Conservation (phyloP, 2,113 vertebrate genomes). For the Paramisgurnus dabryanus region DNA sequence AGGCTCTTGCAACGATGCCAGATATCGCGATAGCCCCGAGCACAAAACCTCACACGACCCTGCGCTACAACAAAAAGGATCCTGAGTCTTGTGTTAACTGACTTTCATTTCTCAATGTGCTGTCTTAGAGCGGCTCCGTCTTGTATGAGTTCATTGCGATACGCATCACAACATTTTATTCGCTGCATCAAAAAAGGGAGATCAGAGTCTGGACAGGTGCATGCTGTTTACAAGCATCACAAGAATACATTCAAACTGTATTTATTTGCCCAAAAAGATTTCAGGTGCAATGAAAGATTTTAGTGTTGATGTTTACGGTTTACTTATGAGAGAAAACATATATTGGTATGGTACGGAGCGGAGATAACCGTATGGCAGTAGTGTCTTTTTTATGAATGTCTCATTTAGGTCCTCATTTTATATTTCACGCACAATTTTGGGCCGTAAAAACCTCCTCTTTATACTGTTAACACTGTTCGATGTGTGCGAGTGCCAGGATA, state of each 20-base stretch:
- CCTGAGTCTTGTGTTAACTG: slow-evolving; percentile 31
- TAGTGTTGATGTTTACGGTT: slow-evolving; percentile 24
- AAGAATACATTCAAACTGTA: slow-evolving; percentile 30
- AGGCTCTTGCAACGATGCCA: slow-evolving; percentile 27
- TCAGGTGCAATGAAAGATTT: slow-evolving; percentile 50
- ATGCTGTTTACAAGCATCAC: slow-evolving; percentile 49
- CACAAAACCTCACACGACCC: slow-evolving; percentile 25
- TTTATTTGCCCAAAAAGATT: slow-evolving; percentile 45
- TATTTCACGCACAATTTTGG: neutral
- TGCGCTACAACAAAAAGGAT: slow-evolving; percentile 34
- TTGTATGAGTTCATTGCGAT: slow-evolving; percentile 37
- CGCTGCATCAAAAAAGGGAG: slow-evolving; percentile 39
- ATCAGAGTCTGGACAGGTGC: slow-evolving; percentile 33
- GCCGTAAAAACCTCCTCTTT: neutral
- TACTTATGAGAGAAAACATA: slow-evolving; percentile 31
- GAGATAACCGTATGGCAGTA: neutral
- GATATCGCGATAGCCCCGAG: neutral
- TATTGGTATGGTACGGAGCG: slow-evolving; percentile 19
- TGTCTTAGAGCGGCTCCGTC: slow-evolving; percentile 18
- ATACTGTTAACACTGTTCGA: slow-evolving; percentile 19
- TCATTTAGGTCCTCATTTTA: neutral
- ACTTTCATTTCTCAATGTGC: slow-evolving; percentile 18
- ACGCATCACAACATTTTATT: slow-evolving; percentile 5
- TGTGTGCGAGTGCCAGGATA: slow-evolving; percentile 40
- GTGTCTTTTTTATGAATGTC: neutral